These are phyloP conservation scores for Erebia palarica DNA, from an alignment of 2,888 invertebrate species.

Conservation along the genomic window DNA sequence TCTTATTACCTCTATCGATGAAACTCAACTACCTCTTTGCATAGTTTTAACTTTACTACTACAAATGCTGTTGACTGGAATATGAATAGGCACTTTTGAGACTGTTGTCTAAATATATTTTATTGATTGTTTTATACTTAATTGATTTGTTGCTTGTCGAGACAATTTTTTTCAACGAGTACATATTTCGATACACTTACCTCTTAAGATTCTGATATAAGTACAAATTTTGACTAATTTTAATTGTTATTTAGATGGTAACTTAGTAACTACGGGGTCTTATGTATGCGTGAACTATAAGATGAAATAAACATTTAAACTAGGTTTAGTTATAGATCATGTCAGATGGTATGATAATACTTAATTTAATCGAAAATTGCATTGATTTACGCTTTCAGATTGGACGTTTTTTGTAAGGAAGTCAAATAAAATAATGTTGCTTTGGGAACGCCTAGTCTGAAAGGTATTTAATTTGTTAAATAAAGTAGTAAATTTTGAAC, in stretches of 20 bases:
- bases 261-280: conserved; percentile 62
- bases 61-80: conserved; percentile 71
- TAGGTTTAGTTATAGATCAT: conserved; percentile 64
- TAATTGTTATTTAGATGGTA: conserved; percentile 76
- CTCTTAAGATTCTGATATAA: conserved; percentile 76
- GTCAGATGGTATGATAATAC: conserved; percentile 50
- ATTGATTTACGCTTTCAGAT: not conserved
- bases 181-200: conserved; percentile 57
- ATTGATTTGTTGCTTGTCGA: conserved; percentile 69
- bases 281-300: conserved; percentile 54
- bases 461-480: not conserved
- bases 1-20: conserved; percentile 66
- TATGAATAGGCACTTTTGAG: conserved; percentile 69
- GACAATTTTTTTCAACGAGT: conserved; percentile 55
- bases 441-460: not conserved
- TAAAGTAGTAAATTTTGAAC: conserved; percentile 2
- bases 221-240: conserved; percentile 81
- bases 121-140: conserved; percentile 73
- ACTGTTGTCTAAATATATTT: conserved; percentile 79
- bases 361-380: conserved; percentile 1
- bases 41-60: conserved; percentile 70
- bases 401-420: not conserved
- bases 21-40: conserved; percentile 81
- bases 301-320: conserved; percentile 52
- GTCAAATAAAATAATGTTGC: not conserved